Base-by-base conservation (phyloP, 2,888 invertebrate genomes). In the Andrena haemorrhoa region DNA sequence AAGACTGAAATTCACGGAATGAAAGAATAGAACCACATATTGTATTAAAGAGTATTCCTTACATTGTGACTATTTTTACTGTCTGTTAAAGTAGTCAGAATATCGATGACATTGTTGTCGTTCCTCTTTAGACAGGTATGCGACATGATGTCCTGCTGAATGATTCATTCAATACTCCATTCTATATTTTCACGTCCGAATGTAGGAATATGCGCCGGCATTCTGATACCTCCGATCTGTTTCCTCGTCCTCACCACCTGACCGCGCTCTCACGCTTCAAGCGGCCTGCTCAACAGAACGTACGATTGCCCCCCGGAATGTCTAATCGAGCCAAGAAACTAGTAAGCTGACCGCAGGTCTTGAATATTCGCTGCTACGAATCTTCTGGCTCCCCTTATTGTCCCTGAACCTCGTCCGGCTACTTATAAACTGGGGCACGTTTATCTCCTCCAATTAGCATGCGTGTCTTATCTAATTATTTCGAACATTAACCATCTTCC, bases 251-350 rank as follows among this genome's bases (percentile, higher is more conserved):
- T 58, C 65, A 20, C 10, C 47, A 75, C 60, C 75, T 64, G 72
- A 58, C 60, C 79, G 58, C 53, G 41, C 60, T 77, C 77, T 74
- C 77, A 74, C 75, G 75, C 58, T 75, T 41, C 58, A 20, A 65
- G 10, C 49, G 51, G 29, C 31, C 74, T 75, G 35, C 29, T 77
- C 65, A 74, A 12, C 49, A 51, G 60, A 58, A 60, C 35, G 56
- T 58, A 66, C 60, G 65, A 64, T 73, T 76, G 65, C 49, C 74
- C 64, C 75, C 41, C 65, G 20, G 49, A 76, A 74, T 65, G 26
- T 60, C 33, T 76, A 63, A 49, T 56, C 74, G 65, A 65, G 35
- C 74, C 76, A 73, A 49, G 73, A 58, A 73, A 64, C 73, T 76
- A 49, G 75, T 72, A 76, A 64, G 51, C 56, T 56, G 10, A n/a